Evolutionary conservation across 2,888 invertebrate species (phyloP).

Genomic region (Nephrotoma flavescens): DNA sequence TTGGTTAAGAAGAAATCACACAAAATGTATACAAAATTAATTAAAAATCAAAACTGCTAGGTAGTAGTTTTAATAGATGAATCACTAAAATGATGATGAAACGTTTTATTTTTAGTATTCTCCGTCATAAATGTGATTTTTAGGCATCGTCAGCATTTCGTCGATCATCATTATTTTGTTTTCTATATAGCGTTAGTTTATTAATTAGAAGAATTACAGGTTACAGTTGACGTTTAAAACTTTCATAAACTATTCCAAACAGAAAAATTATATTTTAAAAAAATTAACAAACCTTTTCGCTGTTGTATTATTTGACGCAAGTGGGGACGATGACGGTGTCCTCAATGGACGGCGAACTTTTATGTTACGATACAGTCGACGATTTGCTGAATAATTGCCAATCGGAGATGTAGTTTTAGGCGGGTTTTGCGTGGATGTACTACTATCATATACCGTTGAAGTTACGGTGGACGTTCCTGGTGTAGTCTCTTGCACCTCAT

Average conservation of each 20-base stretch:
- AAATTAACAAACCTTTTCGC: constrained; percentile 29
- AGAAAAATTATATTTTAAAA: not conserved
- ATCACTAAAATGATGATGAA: not conserved
- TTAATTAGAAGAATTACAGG: not conserved
- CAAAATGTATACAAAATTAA: not conserved
- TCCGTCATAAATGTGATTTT: not conserved
- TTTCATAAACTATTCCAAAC: not conserved
- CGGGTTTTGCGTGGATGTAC: not conserved
- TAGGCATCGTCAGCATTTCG: not conserved
- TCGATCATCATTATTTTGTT: not conserved
- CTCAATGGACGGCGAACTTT: constrained; percentile 24
- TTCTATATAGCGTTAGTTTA: not conserved
- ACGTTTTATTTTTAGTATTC: not conserved
- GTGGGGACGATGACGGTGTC: constrained; percentile 28
- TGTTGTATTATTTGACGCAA: constrained; percentile 25
- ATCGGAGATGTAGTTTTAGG: not conserved
- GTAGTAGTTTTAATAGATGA: not conserved
- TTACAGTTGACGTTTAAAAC: not conserved
- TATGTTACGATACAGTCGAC: constrained; percentile 18
- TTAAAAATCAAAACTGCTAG: not conserved
- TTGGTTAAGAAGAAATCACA: not conserved
- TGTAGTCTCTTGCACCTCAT: constrained; percentile 8
- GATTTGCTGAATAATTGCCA: constrained; percentile 1
- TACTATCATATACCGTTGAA: constrained; percentile 4
- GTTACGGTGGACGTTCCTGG: constrained; percentile 5